Evolutionary conservation across 1,140 invertebrate genomes (phyloP).

Genomic region (Physella acuta): DNA sequence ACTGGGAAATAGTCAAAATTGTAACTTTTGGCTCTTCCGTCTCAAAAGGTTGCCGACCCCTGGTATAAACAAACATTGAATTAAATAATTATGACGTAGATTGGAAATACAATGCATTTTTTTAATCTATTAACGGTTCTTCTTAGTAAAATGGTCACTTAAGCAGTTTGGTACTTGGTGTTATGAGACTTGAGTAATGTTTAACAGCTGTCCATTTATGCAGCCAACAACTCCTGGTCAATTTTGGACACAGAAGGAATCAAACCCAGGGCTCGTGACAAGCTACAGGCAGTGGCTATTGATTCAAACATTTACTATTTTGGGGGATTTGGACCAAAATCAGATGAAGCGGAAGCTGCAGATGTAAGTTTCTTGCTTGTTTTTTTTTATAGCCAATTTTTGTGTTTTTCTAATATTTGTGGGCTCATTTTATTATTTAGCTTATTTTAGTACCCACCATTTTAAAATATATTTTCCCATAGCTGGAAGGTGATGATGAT

Average conservation of each 20-base stretch:
- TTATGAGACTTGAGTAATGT: no score
- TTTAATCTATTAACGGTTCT: no score
- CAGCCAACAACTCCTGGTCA: constrained; percentile 49
- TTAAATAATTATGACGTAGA: not conserved
- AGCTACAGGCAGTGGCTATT: constrained; percentile 48
- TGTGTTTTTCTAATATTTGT: no score
- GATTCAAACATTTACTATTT: constrained; percentile 55
- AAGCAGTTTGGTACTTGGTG: no score
- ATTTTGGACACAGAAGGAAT: constrained; percentile 38
- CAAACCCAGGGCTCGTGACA: constrained; percentile 50
- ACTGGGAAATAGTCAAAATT: no score
- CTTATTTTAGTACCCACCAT: no score
- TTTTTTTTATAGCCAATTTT: not conserved
- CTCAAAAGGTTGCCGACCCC: no score
- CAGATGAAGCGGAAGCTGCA: constrained; percentile 33
- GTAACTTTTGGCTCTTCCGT: no score
- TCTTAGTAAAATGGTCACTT: no score
- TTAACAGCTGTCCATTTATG: no score
- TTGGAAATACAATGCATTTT: not conserved
- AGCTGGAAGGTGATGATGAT: constrained; percentile 35
- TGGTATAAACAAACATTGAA: not conserved
- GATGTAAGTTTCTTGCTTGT: constrained; percentile 28
- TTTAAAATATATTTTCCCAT: constrained; percentile 7
- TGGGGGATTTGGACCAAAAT: constrained; percentile 58
- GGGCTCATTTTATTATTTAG: no score